Base-by-base conservation (phyloP, 2,113 vertebrate genomes). In the Silurus glanis region DNA sequence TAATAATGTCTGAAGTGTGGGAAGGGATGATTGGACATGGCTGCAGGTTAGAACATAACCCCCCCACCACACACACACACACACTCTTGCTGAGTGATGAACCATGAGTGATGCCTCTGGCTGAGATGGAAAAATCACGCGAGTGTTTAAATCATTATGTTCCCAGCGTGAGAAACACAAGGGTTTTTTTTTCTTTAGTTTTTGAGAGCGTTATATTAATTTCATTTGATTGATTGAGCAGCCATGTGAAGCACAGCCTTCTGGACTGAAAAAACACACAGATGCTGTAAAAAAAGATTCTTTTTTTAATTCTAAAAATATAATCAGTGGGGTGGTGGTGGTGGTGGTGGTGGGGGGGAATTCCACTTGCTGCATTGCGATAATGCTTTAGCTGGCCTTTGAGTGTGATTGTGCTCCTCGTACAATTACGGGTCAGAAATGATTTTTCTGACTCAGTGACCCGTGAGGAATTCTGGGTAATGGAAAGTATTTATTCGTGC, bases 401-500 rank as follows among this genome's bases (percentile, higher is more conserved):
- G n/a, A 86, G 69, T 71, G 76, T 17, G 61, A 85, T 12, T 5
- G n/a, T 49, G 51, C 51, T 61, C 5, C 58, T 74, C 53, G 21
- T 19, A 45, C 56, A 81, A 74, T 74, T 62, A 82, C n/a, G 37
- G 66, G n/a, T 25, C 67, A 66, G 49, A 37, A 13, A 3, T 47
- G 67, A 75, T 7, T 58, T 28, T 74, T 79, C 47, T 37, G 74
- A 74, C 45, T 81, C 51, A 67, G 53, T 78, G 66, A 82, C 83
- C 72, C 85, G 28, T 9, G 37, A 66, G 64, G 64, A 80, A 47
- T 37, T 53, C 80, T 85, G 83, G 8, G 53, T 93, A 92, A 92
- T 92, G 66, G 90, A 90, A 88, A 88, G 83, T 89, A 92, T 91
- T 91, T 91, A 89, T 90, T 87, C 85, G 47, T 72, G 85, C 82